A percentile compares a stretch with the other conserved stretches of the same genome.
phyloP scores from a whole-genome alignment of 2,888 invertebrate genomes.

The Trachelus iudaicus region DNA sequence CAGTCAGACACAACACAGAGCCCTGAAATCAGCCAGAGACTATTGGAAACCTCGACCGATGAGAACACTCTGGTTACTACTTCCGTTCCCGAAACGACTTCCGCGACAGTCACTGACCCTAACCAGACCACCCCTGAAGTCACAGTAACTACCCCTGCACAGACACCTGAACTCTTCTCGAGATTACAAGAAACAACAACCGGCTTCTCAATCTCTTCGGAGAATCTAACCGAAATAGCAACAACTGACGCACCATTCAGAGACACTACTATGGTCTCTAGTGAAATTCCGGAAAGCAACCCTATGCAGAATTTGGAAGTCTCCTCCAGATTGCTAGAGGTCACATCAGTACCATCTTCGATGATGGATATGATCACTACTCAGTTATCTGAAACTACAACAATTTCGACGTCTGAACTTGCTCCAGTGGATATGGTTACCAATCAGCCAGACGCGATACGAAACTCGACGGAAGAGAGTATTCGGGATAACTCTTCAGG shows the following conservation, averaged over 20 bases:
- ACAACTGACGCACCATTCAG: neutral
- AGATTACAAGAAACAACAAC: neutral
- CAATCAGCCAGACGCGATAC: neutral
- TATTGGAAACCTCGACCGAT: neutral
- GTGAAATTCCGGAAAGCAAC: neutral
- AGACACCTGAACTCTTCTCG: neutral
- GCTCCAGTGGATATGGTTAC: neutral
- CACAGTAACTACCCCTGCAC: neutral
- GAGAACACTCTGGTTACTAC: slow-evolving; percentile 14
- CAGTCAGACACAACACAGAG: slow-evolving; percentile 37
- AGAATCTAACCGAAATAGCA: neutral
- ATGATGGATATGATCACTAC: neutral
- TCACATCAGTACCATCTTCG: slow-evolving; percentile 2
- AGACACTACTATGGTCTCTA: neutral
- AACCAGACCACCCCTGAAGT: slow-evolving; percentile 12
- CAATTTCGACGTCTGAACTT: neutral
- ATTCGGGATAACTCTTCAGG: neutral
- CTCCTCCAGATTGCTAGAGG: slow-evolving; percentile 3
- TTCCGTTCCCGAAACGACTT: slow-evolving; percentile 3
- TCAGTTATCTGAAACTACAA: neutral
- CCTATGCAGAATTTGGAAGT: slow-evolving; percentile 1
- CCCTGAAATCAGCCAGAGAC: slow-evolving; percentile 18
- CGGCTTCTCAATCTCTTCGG: neutral
- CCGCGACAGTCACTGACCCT: slow-evolving; percentile 19
- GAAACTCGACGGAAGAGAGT: neutral